These are phyloP conservation scores for Microctenopoma stevenorrisi DNA, from an alignment of 2,797 vertebrate species.

Conservation along the genomic window DNA sequence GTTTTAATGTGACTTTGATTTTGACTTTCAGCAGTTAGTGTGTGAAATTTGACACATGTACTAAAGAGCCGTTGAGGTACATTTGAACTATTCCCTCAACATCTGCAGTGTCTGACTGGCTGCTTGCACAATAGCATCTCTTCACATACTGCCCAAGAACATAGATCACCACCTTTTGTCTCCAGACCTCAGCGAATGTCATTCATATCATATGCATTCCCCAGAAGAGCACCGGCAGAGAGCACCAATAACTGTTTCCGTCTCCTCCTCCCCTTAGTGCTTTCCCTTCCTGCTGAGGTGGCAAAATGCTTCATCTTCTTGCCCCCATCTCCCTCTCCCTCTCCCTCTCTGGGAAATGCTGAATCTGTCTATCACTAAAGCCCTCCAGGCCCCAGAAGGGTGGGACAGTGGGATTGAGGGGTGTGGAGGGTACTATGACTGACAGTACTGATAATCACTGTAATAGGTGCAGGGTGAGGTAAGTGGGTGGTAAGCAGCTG, in stretches of 20 bases:
- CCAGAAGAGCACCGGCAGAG: constrained; percentile 32
- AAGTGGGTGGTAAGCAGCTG: constrained; percentile 65
- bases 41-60: neutral
- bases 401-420: constrained; percentile 41
- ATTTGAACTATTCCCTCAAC: neutral
- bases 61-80: neutral
- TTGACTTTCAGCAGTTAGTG: neutral
- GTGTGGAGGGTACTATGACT: constrained; percentile 62
- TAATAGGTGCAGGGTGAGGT: constrained; percentile 69
- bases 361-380: constrained; percentile 55
- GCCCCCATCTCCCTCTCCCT: constrained; percentile 34
- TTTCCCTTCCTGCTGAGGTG: constrained; percentile 47
- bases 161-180: constrained; percentile 7
- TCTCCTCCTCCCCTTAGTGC: constrained; percentile 24
- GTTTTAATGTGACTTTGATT: neutral
- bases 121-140: neutral
- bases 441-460: constrained; percentile 76
- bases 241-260: constrained; percentile 4
- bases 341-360: constrained; percentile 46
- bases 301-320: constrained; percentile 55
- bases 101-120: neutral
- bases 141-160: neutral
- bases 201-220: constrained; percentile 27
- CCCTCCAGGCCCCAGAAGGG: constrained; percentile 53
- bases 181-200: constrained; percentile 7